A percentile compares a stretch with the other conserved stretches of the same genome.
phyloP scores from a whole-genome alignment of 2,797 vertebrate species.

The Neosilurus hyrtlii region DNA sequence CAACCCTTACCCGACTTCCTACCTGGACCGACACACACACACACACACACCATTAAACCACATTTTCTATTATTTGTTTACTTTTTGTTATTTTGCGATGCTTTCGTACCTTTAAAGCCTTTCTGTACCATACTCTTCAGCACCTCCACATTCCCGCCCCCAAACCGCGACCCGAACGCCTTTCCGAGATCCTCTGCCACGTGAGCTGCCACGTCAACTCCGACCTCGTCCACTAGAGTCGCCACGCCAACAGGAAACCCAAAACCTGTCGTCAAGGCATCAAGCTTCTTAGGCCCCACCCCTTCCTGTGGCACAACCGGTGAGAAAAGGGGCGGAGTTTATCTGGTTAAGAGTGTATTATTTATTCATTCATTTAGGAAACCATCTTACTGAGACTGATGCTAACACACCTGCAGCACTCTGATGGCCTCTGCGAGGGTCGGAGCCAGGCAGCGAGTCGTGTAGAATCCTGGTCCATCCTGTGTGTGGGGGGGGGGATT shows the following conservation, averaged over 20 bases:
- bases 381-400: background rate
- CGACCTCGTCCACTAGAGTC: conserved; percentile 80
- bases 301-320: conserved; percentile 72
- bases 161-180: conserved; percentile 79
- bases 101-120: conserved; percentile 76
- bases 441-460: conserved; percentile 77
- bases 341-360: background rate
- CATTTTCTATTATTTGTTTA: background rate
- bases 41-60: conserved; percentile 9
- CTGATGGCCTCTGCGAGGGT: conserved; percentile 79
- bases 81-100: background rate
- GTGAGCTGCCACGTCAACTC: conserved; percentile 78
- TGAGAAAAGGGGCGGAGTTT: background rate
- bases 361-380: background rate
- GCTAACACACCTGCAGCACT: conserved; percentile 73
- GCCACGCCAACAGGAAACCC: conserved; percentile 80
- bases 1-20: conserved; percentile 84
- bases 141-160: conserved; percentile 74
- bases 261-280: conserved; percentile 73
- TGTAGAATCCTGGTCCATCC: conserved; percentile 87
- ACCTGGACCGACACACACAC: conserved; percentile 62
- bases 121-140: conserved; percentile 79
- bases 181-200: conserved; percentile 80
- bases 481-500: conserved; percentile 50
- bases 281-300: conserved; percentile 74